Percentiles rank a stretch among this genome's conserved stretches.
phyloP scores from a whole-genome alignment of 2,797 vertebrate genomes.

The Sebastes reedi region DNA sequence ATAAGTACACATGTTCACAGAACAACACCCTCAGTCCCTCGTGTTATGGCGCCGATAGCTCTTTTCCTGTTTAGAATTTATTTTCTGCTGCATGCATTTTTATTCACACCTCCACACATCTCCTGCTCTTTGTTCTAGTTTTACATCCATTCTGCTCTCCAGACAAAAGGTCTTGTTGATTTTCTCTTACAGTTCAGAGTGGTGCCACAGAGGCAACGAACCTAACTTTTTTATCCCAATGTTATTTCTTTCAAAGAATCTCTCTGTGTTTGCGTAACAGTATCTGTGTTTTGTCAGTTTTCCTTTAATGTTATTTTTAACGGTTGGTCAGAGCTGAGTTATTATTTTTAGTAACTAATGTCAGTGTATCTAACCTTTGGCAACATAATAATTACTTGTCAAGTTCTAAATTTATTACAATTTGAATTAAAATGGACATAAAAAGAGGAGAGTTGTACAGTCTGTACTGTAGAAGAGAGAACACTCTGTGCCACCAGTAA shows the following conservation, averaged over 20 bases:
- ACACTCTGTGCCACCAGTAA: conserved; percentile 51
- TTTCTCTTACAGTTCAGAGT: not conserved
- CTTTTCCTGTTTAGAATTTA: not conserved
- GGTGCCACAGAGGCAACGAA: too few species aligned
- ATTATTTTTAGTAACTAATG: not conserved
- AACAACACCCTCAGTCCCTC: not conserved
- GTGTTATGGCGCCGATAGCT: not conserved
- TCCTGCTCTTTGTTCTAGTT: not conserved
- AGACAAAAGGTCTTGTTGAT: not conserved
- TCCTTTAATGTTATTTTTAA: not conserved
- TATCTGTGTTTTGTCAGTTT: not conserved
- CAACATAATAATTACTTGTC: not conserved
- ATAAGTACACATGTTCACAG: not conserved
- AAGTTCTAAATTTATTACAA: not conserved
- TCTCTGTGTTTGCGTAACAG: not conserved
- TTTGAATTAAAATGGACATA: not conserved
- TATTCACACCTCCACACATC: not conserved
- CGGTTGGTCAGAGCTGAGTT: not conserved
- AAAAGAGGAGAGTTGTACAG: conserved; percentile 9
- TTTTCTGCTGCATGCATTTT: not conserved
- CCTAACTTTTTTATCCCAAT: not conserved
- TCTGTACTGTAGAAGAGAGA: conserved; percentile 41
- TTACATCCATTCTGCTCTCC: not conserved
- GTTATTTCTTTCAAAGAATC: not conserved
- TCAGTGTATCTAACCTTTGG: not conserved